These are phyloP conservation scores for Pempheris klunzingeri DNA, from an alignment of 2,797 vertebrate genomes.

Conservation along the genomic window DNA sequence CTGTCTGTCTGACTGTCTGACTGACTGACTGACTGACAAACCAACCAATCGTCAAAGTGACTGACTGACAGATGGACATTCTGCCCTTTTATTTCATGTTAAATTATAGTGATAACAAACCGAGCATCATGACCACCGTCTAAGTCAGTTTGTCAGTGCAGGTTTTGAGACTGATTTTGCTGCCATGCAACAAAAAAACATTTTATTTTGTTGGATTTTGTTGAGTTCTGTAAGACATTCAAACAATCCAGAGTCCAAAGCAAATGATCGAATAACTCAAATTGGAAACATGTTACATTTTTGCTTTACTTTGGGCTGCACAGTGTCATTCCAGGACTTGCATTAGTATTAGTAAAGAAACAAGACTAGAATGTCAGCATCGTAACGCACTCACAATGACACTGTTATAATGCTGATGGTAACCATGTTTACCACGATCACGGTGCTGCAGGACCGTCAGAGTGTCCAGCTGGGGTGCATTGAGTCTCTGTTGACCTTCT, in stretches of 20 bases:
- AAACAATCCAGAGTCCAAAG: neutral
- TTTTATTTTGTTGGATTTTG: neutral
- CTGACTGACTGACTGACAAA: neutral
- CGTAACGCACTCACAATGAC: neutral
- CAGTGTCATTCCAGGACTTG: neutral
- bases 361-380: neutral
- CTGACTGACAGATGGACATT: neutral
- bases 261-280: constrained; percentile 5
- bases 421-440: neutral
- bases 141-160: neutral
- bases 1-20: neutral
- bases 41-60: neutral
- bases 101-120: neutral
- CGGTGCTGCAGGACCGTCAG: too few relatives aligned
- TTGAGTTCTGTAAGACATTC: neutral
- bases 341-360: neutral
- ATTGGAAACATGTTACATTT: neutral
- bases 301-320: neutral
- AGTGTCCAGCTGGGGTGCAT: too few relatives aligned
- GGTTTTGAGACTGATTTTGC: neutral
- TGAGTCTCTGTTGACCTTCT: too few relatives aligned
- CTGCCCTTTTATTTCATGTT: constrained; percentile 16
- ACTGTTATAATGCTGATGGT: neutral
- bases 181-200: neutral
- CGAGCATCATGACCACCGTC: neutral